phyloP scores from a whole-genome alignment of 2,797 vertebrate genomes.

The Balearica regulorum region DNA sequence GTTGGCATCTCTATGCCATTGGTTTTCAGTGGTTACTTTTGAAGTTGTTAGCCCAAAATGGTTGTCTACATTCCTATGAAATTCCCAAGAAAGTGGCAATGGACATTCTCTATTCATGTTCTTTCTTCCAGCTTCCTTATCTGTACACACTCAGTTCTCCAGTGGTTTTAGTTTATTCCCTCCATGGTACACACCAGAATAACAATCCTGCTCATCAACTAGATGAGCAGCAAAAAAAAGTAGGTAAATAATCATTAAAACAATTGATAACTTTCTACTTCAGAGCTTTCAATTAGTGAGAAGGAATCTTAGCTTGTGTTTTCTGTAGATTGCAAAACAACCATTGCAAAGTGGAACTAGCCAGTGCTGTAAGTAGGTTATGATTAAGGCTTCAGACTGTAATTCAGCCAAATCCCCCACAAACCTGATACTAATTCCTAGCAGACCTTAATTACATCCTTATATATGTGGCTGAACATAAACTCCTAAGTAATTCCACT shows the following conservation, averaged over 20 bases:
- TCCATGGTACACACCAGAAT: neutral
- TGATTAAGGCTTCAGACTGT: neutral
- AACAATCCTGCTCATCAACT: neutral
- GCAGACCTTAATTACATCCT: neutral
- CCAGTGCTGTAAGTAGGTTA: neutral
- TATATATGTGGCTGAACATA: neutral
- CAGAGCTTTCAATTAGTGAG: neutral
- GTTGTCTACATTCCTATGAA: neutral
- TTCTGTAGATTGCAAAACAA: neutral
- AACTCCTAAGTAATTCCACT: neutral
- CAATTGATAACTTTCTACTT: neutral
- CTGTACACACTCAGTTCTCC: neutral
- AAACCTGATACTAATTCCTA: conserved; percentile 18
- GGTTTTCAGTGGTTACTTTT: neutral
- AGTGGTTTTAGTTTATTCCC: neutral
- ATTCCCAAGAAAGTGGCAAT: neutral
- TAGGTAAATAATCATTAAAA: neutral
- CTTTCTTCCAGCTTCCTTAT: neutral
- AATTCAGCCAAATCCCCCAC: neutral
- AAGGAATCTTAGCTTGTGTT: neutral
- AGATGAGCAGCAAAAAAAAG: neutral
- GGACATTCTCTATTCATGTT: neutral
- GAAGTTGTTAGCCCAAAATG: neutral
- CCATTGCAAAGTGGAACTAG: neutral
- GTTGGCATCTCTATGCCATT: neutral